Conservation (phyloP, 1,140 invertebrate species). For the Platorchestia sp. region DNA sequence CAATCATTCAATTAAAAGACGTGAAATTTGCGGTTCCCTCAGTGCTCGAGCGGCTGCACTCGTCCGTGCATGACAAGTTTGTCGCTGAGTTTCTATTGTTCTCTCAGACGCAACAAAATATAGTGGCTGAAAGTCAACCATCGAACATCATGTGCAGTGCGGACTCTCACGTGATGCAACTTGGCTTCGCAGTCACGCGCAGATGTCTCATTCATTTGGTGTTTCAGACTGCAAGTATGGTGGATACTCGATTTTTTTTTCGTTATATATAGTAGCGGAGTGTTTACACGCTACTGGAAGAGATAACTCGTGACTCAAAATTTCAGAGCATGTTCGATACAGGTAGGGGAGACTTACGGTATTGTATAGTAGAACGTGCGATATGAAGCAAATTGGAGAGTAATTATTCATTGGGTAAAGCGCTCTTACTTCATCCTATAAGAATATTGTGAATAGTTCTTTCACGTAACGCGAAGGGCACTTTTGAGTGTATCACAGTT, state of each 20-base stretch:
- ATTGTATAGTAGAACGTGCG: background rate
- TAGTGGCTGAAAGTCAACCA: background rate
- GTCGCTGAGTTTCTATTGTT: conserved; percentile 28
- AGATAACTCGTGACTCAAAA: background rate
- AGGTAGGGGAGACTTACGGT: background rate
- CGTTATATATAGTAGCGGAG: background rate
- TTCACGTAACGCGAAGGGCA: background rate
- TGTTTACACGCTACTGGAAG: background rate
- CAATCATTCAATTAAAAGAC: conserved; percentile 35
- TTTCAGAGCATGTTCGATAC: background rate
- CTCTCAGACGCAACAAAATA: conserved; percentile 14
- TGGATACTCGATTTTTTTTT: background rate
- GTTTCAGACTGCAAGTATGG: background rate
- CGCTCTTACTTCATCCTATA: background rate
- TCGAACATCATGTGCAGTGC: background rate
- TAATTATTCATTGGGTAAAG: background rate
- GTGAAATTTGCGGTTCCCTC: conserved; percentile 3
- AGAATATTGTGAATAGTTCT: background rate
- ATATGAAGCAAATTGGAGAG: background rate
- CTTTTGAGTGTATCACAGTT: background rate
- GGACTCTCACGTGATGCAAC: background rate
- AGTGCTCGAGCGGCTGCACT: background rate
- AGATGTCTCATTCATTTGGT: background rate
- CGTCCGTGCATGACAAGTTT: conserved; percentile 37
- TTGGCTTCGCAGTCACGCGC: background rate